phyloP scores from a whole-genome alignment of 2,888 invertebrate species.

The Chrysodeixis includens region DNA sequence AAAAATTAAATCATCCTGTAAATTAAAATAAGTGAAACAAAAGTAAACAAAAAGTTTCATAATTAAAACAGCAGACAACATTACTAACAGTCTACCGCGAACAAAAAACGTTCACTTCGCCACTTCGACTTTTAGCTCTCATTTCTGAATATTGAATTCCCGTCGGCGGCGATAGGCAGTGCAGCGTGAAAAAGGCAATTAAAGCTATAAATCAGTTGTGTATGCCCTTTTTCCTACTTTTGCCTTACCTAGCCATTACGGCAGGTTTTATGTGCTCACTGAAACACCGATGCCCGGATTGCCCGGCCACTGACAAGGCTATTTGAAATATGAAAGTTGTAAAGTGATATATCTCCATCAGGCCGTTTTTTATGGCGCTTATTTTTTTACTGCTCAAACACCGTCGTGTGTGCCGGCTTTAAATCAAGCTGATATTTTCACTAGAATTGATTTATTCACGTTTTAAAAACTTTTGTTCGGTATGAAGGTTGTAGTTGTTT shows the following conservation, averaged over 20 bases:
- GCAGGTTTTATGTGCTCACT: slow-evolving; percentile 75
- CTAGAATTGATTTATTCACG: slow-evolving; percentile 74
- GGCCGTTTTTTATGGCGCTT: slow-evolving; percentile 78
- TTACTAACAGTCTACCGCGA: slow-evolving; percentile 20
- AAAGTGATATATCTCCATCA: slow-evolving; percentile 84
- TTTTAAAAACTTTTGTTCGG: slow-evolving; percentile 66
- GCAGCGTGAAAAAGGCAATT: slow-evolving; percentile 81
- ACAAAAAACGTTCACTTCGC: slow-evolving; percentile 60
- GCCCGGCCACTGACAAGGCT: slow-evolving; percentile 76
- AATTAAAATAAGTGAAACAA: too few relatives aligned
- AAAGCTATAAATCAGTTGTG: slow-evolving; percentile 84
- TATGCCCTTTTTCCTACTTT: slow-evolving; percentile 70
- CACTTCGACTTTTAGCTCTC: slow-evolving; percentile 72
- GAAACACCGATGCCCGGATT: slow-evolving; percentile 69
- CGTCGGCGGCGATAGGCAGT: slow-evolving; percentile 68
- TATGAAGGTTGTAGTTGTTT: slow-evolving; percentile 53
- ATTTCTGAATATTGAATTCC: slow-evolving; percentile 84
- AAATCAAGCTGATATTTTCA: slow-evolving; percentile 76
- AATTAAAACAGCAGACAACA: slow-evolving; percentile 36
- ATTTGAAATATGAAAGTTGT: slow-evolving; percentile 86
- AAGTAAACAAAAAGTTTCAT: slow-evolving; percentile 5
- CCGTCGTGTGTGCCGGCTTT: slow-evolving; percentile 73
- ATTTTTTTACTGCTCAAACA: slow-evolving; percentile 78
- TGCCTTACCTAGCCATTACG: slow-evolving; percentile 72
- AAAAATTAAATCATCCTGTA: too few relatives aligned